Conservation (phyloP, 2,888 invertebrate genomes). For the Eucera pruinosa region DNA sequence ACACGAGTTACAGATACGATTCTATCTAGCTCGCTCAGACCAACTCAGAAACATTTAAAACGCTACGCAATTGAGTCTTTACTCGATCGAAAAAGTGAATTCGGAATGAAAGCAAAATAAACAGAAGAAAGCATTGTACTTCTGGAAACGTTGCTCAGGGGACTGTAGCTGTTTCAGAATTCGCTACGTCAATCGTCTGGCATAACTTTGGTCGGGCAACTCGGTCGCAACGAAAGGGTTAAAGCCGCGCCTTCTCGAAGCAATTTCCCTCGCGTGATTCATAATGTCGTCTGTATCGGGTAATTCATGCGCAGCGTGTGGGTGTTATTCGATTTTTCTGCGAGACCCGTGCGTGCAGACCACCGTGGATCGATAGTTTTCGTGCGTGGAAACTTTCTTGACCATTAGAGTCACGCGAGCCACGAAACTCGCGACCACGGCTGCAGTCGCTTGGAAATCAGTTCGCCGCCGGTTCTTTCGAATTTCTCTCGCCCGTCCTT, state of each 20-base stretch:
- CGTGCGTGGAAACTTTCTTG: constrained; percentile 60
- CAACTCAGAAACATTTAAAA: too few species aligned
- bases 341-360: constrained; percentile 40
- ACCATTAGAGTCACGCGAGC: constrained; percentile 66
- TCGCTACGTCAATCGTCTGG: too few species aligned
- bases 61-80: too few species aligned
- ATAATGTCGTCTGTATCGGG: constrained; percentile 40
- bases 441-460: constrained; percentile 46
- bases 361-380: constrained; percentile 56
- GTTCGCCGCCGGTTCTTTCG: constrained; percentile 21
- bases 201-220: too few species aligned
- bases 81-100: too few species aligned
- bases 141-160: too few species aligned
- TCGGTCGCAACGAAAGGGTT: too few species aligned
- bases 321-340: constrained; percentile 57
- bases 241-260: not conserved
- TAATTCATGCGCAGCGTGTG: constrained; percentile 45
- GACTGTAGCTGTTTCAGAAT: too few species aligned
- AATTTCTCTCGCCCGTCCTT: constrained; percentile 25
- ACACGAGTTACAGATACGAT: too few species aligned
- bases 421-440: constrained; percentile 20
- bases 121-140: too few species aligned
- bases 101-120: too few species aligned
- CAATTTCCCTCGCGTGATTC: constrained; percentile 56
- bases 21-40: too few species aligned